Percentiles rank a stretch among this genome's conserved stretches.
Evolutionary conservation across 1,140 invertebrate genomes (phyloP).

Genomic region (Papilio dardanus): DNA sequence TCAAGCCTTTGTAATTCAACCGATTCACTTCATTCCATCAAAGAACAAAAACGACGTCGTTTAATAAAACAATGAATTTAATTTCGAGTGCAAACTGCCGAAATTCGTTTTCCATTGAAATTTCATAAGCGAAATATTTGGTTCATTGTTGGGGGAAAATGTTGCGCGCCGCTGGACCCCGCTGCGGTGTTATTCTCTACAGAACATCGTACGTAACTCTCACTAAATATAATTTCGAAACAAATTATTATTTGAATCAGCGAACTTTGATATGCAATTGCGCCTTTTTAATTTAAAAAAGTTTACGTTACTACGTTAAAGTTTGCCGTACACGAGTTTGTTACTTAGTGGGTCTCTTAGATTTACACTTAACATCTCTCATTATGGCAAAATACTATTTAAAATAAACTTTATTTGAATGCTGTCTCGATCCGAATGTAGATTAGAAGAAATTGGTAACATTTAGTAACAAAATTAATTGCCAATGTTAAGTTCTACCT

Average conservation of each 20-base stretch:
- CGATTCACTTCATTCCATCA: constrained; percentile 15
- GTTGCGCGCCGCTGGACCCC: background rate
- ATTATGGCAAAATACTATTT: no score
- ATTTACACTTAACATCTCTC: no score
- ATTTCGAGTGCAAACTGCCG: constrained; percentile 60
- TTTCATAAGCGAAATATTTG: constrained; percentile 30
- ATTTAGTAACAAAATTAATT: no score
- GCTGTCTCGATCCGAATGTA: no score
- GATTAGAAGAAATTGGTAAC: no score
- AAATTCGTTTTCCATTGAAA: constrained; percentile 58
- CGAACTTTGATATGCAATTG: background rate
- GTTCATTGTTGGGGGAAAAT: constrained; percentile 30
- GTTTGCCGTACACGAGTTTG: no score
- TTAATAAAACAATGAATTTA: constrained; percentile 61
- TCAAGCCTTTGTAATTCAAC: background rate
- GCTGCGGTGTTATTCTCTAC: constrained; percentile 1
- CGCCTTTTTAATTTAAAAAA: no score
- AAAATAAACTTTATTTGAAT: no score
- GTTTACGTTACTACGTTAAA: no score
- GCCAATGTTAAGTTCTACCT: no score
- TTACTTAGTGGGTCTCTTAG: no score
- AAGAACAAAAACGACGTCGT: constrained; percentile 36
- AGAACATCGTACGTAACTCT: background rate
- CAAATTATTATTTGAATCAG: constrained; percentile 4
- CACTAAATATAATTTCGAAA: background rate